Conservation (phyloP, 37 sponge, comb jelly and placozoan species). For the Diacarnus erythraeanus region DNA sequence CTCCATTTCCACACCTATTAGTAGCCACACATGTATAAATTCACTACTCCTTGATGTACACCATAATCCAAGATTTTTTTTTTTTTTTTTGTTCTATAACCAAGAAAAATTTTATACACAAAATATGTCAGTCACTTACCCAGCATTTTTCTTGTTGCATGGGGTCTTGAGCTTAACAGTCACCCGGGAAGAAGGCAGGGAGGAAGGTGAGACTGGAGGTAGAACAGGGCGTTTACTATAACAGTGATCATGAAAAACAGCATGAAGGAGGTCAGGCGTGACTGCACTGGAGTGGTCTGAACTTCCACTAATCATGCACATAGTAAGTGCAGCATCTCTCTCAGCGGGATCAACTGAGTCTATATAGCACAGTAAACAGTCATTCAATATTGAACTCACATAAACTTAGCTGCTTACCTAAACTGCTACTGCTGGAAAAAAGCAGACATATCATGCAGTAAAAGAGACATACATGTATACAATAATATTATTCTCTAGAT, state of each 20-base stretch:
- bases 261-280: slow-evolving; percentile 26
- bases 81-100: no score
- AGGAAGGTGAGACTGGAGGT: neutral
- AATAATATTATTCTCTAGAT: neutral
- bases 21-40: no score
- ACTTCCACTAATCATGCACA: slow-evolving; percentile 58
- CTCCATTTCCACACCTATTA: no score
- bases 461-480: neutral
- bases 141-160: neutral
- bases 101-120: no score
- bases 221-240: slow-evolving; percentile 35
- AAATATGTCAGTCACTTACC: neutral
- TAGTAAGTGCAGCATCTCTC: slow-evolving; percentile 70
- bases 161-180: neutral
- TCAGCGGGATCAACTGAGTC: slow-evolving; percentile 57
- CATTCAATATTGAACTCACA: no score
- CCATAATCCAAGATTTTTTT: no score
- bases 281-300: neutral
- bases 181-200: neutral
- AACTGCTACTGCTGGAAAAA: slow-evolving; percentile 49
- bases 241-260: slow-evolving; percentile 54
- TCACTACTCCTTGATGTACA: no score
- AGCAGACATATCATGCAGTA: neutral
- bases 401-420: slow-evolving; percentile 30
- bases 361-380: neutral